Base-by-base conservation (phyloP, 2,113 vertebrate species). In the Recurvirostra avosetta region DNA sequence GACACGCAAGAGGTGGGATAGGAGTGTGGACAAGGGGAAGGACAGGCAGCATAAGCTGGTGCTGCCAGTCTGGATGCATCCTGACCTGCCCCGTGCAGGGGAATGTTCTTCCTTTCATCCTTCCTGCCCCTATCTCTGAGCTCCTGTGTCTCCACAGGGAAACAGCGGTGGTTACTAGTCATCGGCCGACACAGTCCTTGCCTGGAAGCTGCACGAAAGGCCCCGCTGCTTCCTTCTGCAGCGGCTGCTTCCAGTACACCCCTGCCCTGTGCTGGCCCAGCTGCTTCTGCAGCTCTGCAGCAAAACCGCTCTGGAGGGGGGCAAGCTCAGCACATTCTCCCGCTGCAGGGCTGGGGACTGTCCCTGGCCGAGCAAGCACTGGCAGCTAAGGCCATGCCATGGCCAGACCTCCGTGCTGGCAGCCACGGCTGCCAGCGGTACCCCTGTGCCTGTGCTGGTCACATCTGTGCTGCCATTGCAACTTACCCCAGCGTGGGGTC, bases 271-370 rank as follows among this genome's bases (percentile, higher is more conserved):
- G 41, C 58, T 4, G 4, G 43, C 58, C 45, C 27, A 30, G 47
- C 29, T 0, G 0, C 34, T 85, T 62, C 79, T 81, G 49, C 3
- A 7, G 16, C 20, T 70, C 50, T 0, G 0, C 4, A 5, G 47
- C 61, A 67, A 50, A 94, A 58, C 25, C 3, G 2, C 38, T 75
- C 13, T 0, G 0, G 30, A 68, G 62, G 41, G 36, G 22, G 11
- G 12, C n/a, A 41, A 52, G 50, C 30, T 76, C 58, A 53, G 40
- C 27, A 4, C 1, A 1, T 76, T 67, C 26, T 68, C 47, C 38
- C 19, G 0, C 38, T 59, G 22, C 2, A 2, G 47, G 40, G 34
- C 53, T 70, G 59, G 40, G 20, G 23, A 76, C 43, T 49, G 29
- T 40, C 29, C 15, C 83, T 56, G 45, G n/a, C 62, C 0, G 2